phyloP scores from a whole-genome alignment of 2,888 invertebrate genomes.

The Caenorhabditis afra region DNA sequence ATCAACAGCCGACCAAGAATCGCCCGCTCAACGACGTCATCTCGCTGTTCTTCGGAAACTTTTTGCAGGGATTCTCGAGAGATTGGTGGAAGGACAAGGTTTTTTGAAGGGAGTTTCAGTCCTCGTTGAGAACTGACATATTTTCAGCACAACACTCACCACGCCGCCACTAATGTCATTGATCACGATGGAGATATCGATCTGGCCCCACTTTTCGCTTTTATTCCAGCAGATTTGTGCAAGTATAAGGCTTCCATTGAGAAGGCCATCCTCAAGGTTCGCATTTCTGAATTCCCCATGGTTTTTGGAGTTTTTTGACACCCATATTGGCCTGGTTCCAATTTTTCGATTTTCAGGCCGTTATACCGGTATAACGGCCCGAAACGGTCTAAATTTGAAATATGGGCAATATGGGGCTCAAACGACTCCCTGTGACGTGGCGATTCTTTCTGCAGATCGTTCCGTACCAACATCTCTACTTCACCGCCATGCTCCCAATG shows the following conservation, averaged over 20 bases:
- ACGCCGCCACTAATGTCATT: conserved; percentile 79
- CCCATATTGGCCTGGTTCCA: conserved; percentile 1
- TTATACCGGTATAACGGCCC: too few species aligned
- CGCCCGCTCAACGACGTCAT: conserved; percentile 70
- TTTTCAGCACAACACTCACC: conserved; percentile 78
- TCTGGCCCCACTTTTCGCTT: conserved; percentile 76
- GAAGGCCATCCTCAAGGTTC: conserved; percentile 66
- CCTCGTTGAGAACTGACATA: neutral
- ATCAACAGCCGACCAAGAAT: conserved; percentile 77
- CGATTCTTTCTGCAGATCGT: conserved; percentile 63
- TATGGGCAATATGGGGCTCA: too few species aligned
- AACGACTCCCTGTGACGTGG: neutral
- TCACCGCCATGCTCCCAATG: conserved; percentile 75
- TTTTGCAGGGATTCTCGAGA: conserved; percentile 77
- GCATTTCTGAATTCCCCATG: neutral
- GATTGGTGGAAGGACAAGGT: conserved; percentile 80
- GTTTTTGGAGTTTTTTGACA: neutral
- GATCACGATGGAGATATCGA: conserved; percentile 79
- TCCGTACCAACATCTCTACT: conserved; percentile 79
- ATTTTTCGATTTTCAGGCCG: too few species aligned
- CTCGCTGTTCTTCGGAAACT: conserved; percentile 76
- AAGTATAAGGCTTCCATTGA: conserved; percentile 77
- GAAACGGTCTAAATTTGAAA: neutral
- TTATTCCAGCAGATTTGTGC: conserved; percentile 76
- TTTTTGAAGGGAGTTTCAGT: neutral